Evolutionary conservation across 2,888 invertebrate genomes (phyloP), one percentile per base, ranked within the genome.

Genomic region (Ectobius pallidus): DNA sequence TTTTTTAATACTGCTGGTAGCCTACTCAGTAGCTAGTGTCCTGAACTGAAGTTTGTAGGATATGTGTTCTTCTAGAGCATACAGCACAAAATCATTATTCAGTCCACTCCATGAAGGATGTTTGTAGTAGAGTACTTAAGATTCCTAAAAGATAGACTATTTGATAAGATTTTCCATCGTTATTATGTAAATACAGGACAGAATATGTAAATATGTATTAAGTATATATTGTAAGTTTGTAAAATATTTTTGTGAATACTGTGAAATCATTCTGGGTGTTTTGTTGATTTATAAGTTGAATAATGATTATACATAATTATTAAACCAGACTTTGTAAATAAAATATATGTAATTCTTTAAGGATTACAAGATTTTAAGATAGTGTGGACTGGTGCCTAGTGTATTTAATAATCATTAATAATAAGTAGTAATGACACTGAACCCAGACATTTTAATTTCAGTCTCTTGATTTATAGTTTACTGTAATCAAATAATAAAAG

Each of bases 201-300:
- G 42, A 16, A 22, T 42, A 71, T 71, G 58, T 71, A 71, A 42
- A 71, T 71, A 71, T 71, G 58, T 71, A 71, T 63, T 42, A 25
- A 58, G 30, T 58, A 70, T n/a, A n/a, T 32, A 70, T 61, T 32
- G 61, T 61, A 61, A 65, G 65, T 65, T 65, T 65, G 65, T 65
- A 65, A 46, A 22, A 68, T 52, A 70, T 70, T 49, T 70, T 62
- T 46, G 30, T 73, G 27, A 70, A 22, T 63, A 32, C 58, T 58
- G n/a, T 6, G 9, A n/a, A n/a, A 30, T 14, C 27, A 65, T 4
- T 65, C 7, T 30, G 65, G 16, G 11, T 7, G 30, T 65, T 65
- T 44, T 27, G 25, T 58, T 58, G 20, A 22, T 44, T 25, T 65
- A n/a, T 18, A 46, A 18, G 65, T 27, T 22, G n/a, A 20, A 18